Conservation (phyloP, 2,888 invertebrate species). For the Cephus rjabovi region DNA sequence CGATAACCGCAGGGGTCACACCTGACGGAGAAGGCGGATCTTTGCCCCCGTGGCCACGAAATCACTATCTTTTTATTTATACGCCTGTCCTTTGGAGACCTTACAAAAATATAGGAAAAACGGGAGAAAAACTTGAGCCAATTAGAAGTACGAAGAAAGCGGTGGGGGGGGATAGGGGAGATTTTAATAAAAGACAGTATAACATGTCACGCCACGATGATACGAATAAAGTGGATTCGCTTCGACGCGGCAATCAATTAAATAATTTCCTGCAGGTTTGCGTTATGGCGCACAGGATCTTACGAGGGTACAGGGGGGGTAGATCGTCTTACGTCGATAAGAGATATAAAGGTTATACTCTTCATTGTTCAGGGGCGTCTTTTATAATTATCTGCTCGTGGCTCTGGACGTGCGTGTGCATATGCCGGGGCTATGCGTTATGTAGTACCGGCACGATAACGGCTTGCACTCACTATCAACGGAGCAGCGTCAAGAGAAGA, state of each 20-base stretch:
- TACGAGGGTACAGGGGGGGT: conserved; percentile 5
- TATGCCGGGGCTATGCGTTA: not conserved
- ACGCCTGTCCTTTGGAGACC: not conserved
- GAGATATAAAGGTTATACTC: conserved; percentile 62
- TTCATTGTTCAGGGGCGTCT: conserved; percentile 61
- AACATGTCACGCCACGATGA: not conserved
- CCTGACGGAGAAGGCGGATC: conserved; percentile 50
- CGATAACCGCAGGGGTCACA: conserved; percentile 45
- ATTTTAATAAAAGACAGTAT: not conserved
- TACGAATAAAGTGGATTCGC: conserved; percentile 19
- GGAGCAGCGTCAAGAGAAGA: not conserved
- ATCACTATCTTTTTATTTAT: not conserved
- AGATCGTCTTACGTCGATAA: conserved; percentile 57
- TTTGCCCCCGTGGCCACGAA: conserved; percentile 37
- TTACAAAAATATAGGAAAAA: not conserved
- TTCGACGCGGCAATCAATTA: conserved; percentile 51
- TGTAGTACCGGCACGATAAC: not conserved
- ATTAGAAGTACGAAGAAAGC: not conserved
- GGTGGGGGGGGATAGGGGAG: not conserved
- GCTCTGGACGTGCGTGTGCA: not conserved
- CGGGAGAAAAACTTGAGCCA: not conserved
- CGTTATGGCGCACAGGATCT: not conserved
- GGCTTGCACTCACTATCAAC: not conserved
- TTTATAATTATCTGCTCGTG: conserved; percentile 58
- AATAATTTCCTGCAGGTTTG: conserved; percentile 45